These are phyloP conservation scores for Dendrolimus kikuchii DNA, from an alignment of 1,140 invertebrate genomes.

Conservation along the genomic window DNA sequence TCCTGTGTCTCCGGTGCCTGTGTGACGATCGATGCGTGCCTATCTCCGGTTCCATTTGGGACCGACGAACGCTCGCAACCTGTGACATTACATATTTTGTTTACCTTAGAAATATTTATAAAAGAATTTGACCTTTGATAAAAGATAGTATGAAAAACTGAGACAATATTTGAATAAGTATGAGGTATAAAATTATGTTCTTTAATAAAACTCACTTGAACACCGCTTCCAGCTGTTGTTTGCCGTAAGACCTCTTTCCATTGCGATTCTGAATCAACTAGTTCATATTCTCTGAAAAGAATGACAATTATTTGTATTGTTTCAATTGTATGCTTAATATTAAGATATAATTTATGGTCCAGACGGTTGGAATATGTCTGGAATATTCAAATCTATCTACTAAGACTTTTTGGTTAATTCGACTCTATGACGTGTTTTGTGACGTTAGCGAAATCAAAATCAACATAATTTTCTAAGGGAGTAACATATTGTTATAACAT, in stretches of 20 bases:
- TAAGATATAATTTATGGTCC: too few relatives aligned
- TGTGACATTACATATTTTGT: slow-evolving; percentile 25
- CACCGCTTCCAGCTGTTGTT: slow-evolving; percentile 44
- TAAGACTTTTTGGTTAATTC: too few relatives aligned
- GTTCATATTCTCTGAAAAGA: slow-evolving; percentile 73
- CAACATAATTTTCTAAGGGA: too few relatives aligned
- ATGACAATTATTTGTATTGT: too few relatives aligned
- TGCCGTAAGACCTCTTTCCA: slow-evolving; percentile 89
- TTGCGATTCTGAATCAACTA: slow-evolving; percentile 90
- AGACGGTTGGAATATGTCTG: too few relatives aligned
- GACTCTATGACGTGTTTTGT: too few relatives aligned
- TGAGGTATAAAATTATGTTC: neutral
- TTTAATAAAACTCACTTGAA: slow-evolving; percentile 43
- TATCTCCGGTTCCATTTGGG: slow-evolving; percentile 62
- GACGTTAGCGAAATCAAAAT: too few relatives aligned
- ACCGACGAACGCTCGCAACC: slow-evolving; percentile 77
- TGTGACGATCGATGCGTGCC: slow-evolving; percentile 71
- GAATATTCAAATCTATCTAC: too few relatives aligned
- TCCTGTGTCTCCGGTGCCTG: slow-evolving; percentile 74
- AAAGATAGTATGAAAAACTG: neutral
- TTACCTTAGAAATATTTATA: neutral
- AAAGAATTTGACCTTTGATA: neutral
- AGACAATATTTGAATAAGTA: neutral
- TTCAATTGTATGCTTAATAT: too few relatives aligned
- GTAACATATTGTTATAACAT: too few relatives aligned